phyloP scores from a whole-genome alignment of 1,140 invertebrate genomes.

The Drosophila asahinai region DNA sequence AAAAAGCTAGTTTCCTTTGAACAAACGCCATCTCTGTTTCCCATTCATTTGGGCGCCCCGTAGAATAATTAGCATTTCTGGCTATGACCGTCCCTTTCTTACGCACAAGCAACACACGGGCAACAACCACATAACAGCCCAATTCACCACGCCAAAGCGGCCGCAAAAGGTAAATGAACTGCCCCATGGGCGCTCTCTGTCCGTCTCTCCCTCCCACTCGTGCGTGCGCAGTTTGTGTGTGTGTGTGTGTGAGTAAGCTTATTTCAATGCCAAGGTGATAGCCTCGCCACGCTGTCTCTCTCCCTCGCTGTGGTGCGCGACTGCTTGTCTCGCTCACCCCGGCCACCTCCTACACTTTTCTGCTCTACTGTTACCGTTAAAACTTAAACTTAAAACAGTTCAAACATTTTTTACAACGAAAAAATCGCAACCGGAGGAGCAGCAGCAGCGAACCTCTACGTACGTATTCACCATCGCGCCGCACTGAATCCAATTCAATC shows the following conservation, averaged over 20 bases:
- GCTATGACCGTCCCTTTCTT: constrained; percentile 27
- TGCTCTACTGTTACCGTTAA: constrained; percentile 83
- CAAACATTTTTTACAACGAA: constrained; percentile 84
- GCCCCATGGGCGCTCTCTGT: constrained; percentile 6
- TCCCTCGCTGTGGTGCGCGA: constrained; percentile 10
- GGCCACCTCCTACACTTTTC: constrained; percentile 56
- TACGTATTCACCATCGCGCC: constrained; percentile 29
- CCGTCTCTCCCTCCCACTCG: constrained; percentile 8
- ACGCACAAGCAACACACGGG: constrained; percentile 32
- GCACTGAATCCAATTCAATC: constrained; percentile 45
- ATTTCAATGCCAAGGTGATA: constrained; percentile 78
- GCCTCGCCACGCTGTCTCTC: constrained; percentile 31
- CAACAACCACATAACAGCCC: constrained; percentile 32
- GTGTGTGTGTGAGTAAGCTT: constrained; percentile 22
- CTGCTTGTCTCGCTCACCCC: constrained; percentile 14
- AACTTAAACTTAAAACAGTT: constrained; percentile 85
- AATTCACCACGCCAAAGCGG: constrained; percentile 59
- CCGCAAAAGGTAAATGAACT: constrained; percentile 74
- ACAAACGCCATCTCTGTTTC: background rate
- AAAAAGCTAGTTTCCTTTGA: background rate
- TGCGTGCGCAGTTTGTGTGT: constrained; percentile 16
- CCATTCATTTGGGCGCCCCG: background rate
- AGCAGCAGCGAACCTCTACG: constrained; percentile 29
- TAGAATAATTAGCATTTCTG: constrained; percentile 45
- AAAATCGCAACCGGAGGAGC: constrained; percentile 38